Base-by-base conservation (phyloP, 1,140 invertebrate species). In the Drosophila kanapiae region DNA sequence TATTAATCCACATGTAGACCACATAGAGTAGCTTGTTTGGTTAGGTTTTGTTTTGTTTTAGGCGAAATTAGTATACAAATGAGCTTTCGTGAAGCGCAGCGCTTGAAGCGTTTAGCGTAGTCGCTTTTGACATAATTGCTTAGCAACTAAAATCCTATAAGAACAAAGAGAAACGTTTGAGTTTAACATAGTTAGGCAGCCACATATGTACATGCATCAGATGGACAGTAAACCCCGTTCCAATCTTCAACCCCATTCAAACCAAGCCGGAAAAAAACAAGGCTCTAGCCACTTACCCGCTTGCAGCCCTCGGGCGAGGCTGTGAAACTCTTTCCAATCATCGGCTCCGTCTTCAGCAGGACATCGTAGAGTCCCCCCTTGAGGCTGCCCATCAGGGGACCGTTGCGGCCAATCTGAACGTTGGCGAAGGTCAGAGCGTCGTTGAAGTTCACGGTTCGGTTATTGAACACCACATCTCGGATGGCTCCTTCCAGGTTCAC, bases 391-490 rank as follows among this genome's bases (percentile, higher is more conserved):
- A 95, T 95, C 13, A 80, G 87, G 0, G 95, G 95, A 8, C 94
- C 95, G 54, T 94, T 82, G 47, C 96, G 94, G 14, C 97, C 97
- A 58, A 97, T 96, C 61, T 95, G 94, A 7, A 95, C 96, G 65
- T 95, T 95, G 59, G 95, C 93, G 85, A 97, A 97, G 9, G 93
- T 93, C 16, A 95, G 83, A 6, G 95, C 95, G 42, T 95, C 93
- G 68, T 95, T 95, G 62, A 97, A 95, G 65, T 94, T 94, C 6
- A 97, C 57, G 11, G 96, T 92, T 9, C 95, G 94, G 75, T 97
- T 95, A 88, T 97, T 96, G 69, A 97, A 95, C 61, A 97, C 95
- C 16, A 96, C 94, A 93, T 98, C 96, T 78, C 95, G 95, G 23
- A 98, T 96, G 7, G 96, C 95, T 33, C 97, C 97, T 79, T 97